Conservation (phyloP, 1,140 invertebrate species). For the Neelides sp. region DNA sequence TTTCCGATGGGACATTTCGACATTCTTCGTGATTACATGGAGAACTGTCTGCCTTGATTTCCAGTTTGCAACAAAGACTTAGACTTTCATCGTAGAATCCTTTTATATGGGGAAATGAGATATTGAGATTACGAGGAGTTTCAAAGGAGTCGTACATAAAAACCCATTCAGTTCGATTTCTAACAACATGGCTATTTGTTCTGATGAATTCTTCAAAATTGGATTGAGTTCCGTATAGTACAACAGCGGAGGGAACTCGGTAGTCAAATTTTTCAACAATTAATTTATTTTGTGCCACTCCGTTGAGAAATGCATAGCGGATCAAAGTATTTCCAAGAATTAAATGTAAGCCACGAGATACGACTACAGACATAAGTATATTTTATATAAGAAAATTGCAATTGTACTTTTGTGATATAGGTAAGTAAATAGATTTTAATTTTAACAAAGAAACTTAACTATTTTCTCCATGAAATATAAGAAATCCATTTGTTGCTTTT, state of each 20-base stretch:
- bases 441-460: constrained; percentile 12
- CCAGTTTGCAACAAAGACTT: constrained; percentile 17
- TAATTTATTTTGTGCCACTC: constrained; percentile 9
- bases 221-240: constrained; percentile 18
- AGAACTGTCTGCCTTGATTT: neutral
- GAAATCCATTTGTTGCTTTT: constrained; percentile 27
- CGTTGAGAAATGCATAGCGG: constrained; percentile 27
- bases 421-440: neutral
- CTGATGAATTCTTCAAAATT: constrained; percentile 19
- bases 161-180: constrained; percentile 27
- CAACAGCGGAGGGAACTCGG: constrained; percentile 25
- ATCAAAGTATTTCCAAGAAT: constrained; percentile 28
- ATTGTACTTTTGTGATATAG: neutral
- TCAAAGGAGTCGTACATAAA: constrained; percentile 22
- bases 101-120: constrained; percentile 24
- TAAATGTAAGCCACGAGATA: constrained; percentile 22
- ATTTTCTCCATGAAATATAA: constrained; percentile 24
- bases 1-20: constrained; percentile 6
- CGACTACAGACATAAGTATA: constrained; percentile 12
- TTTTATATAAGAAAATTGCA: neutral
- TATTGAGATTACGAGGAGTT: constrained; percentile 6
- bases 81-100: constrained; percentile 11
- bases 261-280: constrained; percentile 30
- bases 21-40: constrained; percentile 9
- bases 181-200: constrained; percentile 10